Conservation (phyloP, 1,140 invertebrate species). For the Drosophila kurseongensis region DNA sequence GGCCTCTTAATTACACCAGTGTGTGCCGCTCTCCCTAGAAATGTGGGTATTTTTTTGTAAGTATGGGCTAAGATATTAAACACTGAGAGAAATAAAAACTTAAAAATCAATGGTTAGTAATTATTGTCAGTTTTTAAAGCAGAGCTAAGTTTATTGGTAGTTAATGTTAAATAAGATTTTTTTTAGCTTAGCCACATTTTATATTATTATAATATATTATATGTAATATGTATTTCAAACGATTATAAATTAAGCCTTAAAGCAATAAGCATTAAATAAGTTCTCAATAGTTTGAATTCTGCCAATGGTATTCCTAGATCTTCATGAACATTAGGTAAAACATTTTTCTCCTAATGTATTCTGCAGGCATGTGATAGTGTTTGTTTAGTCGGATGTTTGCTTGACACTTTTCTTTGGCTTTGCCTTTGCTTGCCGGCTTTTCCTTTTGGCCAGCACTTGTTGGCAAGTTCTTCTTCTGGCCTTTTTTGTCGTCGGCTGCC, state of each 20-base stretch:
- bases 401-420: conserved; percentile 72
- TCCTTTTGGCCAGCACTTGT: conserved; percentile 56
- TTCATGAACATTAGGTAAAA: too few relatives aligned
- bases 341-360: background rate
- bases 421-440: conserved; percentile 39
- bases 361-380: conserved; percentile 21
- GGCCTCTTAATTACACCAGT: conserved; percentile 84
- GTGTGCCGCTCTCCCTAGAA: conserved; percentile 22
- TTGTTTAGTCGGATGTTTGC: conserved; percentile 69
- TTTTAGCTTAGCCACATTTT: too few relatives aligned
- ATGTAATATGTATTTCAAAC: too few relatives aligned
- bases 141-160: too few relatives aligned
- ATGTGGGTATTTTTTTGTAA: conserved; percentile 29
- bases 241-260: too few relatives aligned
- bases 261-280: too few relatives aligned
- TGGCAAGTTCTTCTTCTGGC: conserved; percentile 54
- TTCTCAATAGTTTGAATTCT: too few relatives aligned
- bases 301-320: background rate
- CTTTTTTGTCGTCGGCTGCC: conserved; percentile 16
- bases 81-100: background rate
- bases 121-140: too few relatives aligned
- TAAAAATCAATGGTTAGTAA: background rate
- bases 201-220: too few relatives aligned
- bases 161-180: too few relatives aligned
- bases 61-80: conserved; percentile 13